Conservation (phyloP, 2,888 invertebrate genomes). For the Melipona bicolor region DNA sequence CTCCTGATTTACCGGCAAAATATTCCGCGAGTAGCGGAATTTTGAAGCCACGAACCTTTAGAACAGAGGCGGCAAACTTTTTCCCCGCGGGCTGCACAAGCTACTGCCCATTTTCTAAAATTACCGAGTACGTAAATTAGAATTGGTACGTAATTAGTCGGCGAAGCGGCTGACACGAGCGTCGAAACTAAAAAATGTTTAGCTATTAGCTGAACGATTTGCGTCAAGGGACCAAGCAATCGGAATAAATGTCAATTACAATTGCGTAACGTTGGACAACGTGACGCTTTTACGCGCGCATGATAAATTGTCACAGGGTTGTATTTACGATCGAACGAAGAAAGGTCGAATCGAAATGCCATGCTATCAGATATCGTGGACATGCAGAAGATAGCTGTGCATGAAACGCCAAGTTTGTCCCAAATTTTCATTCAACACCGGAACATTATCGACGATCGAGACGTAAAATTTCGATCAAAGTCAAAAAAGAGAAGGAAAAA, state of each 20-base stretch:
- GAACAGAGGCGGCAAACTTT: too few species aligned
- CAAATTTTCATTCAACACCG: too few species aligned
- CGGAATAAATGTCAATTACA: conserved; percentile 43
- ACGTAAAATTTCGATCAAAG: too few species aligned
- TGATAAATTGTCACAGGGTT: conserved; percentile 7
- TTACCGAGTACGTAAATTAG: neutral
- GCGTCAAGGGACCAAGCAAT: conserved; percentile 27
- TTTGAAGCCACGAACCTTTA: too few species aligned
- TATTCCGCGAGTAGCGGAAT: too few species aligned
- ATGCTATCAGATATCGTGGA: too few species aligned
- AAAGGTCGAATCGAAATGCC: conserved; percentile 16
- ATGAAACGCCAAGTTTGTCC: too few species aligned
- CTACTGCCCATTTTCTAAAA: too few species aligned
- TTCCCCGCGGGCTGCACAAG: too few species aligned
- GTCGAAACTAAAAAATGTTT: neutral
- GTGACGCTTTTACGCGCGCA: conserved; percentile 2
- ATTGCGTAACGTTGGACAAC: conserved; percentile 23
- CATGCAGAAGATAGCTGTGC: too few species aligned
- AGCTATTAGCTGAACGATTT: neutral
- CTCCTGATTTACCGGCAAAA: too few species aligned
- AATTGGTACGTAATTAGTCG: neutral
- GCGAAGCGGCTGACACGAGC: conserved; percentile 2
- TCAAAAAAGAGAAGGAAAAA: neutral
- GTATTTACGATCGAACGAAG: neutral
- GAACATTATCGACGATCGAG: too few species aligned